Evolutionary conservation across 2,797 vertebrate genomes (phyloP).

Genomic region (Decapterus maruadsi): DNA sequence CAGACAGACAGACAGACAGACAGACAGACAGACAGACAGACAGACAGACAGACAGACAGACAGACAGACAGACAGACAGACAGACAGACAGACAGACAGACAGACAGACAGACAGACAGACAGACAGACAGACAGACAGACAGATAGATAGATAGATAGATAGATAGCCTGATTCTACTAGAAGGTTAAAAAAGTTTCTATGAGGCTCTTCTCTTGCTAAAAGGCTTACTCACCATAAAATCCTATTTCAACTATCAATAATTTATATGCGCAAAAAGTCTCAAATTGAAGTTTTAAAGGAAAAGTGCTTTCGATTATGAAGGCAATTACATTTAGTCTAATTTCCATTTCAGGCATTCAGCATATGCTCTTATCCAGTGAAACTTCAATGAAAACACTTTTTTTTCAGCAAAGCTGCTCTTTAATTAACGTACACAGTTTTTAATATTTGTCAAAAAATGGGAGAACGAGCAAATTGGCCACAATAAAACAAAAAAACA

Average conservation of each 20-base stretch:
- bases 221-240: conserved; percentile 65
- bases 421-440: conserved; percentile 38
- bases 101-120: too few species aligned
- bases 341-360: conserved; percentile 63
- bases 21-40: too few species aligned
- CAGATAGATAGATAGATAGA: too few species aligned
- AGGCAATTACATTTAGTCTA: conserved; percentile 65
- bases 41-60: too few species aligned
- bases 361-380: conserved; percentile 27
- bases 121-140: too few species aligned
- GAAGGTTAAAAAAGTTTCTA: conserved; percentile 46
- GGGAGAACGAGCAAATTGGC: conserved; percentile 10
- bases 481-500: conserved; percentile 7
- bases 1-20: too few species aligned
- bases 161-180: conserved; percentile 6
- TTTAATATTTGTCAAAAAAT: conserved; percentile 32
- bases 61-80: too few species aligned
- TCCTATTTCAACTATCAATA: conserved; percentile 60
- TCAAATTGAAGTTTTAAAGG: conserved; percentile 65
- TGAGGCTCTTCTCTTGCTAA: conserved; percentile 39
- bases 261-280: conserved; percentile 66
- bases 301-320: conserved; percentile 70
- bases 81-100: too few species aligned
- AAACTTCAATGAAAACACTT: conserved; percentile 37
- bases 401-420: conserved; percentile 14